Percentiles rank a stretch among this genome's conserved stretches.
phyloP scores from a whole-genome alignment of 2,888 invertebrate species.

The Rhingia rostrata region DNA sequence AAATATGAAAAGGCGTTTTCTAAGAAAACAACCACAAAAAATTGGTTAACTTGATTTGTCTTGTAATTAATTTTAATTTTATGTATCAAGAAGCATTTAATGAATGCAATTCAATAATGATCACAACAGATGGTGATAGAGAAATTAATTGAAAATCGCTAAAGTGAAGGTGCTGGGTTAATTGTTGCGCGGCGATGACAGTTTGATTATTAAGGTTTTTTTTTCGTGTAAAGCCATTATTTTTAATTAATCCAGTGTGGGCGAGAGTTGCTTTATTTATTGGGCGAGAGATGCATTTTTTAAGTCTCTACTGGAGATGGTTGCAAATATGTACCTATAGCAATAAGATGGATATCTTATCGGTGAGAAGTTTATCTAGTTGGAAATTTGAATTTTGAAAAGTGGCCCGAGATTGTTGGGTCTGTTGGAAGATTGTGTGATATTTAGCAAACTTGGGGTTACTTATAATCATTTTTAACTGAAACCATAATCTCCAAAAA shows the following conservation, averaged over 20 bases:
- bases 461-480: no score
- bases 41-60: constrained; percentile 3
- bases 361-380: not conserved
- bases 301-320: not conserved
- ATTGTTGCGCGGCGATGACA: constrained; percentile 15
- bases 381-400: not conserved
- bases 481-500: no score
- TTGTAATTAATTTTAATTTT: constrained; percentile 32
- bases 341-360: no score
- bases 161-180: not conserved
- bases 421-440: no score
- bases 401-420: no score
- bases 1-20: not conserved
- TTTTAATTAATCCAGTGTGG: constrained; percentile 33
- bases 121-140: constrained; percentile 5
- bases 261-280: constrained; percentile 2
- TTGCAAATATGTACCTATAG: not conserved
- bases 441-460: no score
- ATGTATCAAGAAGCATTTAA: constrained; percentile 19
- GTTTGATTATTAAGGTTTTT: constrained; percentile 8
- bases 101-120: constrained; percentile 32
- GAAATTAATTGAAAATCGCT: constrained; percentile 8
- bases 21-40: constrained; percentile 17
- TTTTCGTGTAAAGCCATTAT: constrained; percentile 10
- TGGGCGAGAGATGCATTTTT: constrained; percentile 15